Base-by-base conservation (phyloP, 2,888 invertebrate species). In the Xestobium rufovillosum region DNA sequence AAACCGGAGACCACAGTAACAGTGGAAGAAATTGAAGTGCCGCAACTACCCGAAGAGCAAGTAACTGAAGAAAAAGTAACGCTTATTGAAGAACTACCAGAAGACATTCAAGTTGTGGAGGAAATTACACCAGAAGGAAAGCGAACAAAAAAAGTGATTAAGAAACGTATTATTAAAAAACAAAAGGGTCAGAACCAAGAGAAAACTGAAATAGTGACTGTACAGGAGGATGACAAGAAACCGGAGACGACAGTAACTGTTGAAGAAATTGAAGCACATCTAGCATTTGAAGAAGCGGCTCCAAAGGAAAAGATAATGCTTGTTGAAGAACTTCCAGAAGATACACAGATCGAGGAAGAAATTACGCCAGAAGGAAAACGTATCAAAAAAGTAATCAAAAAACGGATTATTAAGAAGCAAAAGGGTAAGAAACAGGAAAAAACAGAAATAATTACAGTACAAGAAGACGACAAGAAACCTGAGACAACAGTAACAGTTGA, bases 131-230 rank as follows among this genome's bases (percentile, higher is more conserved):
- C n/a, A n/a, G n/a, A n/a, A n/a, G n/a, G n/a, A 36, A 44, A 51
- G 55, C 47, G 34, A 41, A 67, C 43, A 56, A 66, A 54, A 59
- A 67, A 37, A 56, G 58, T 64, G 16, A 44, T 66, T 2, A 68
- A 61, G 41, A 70, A 67, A 9, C 64, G 66, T 37, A 54, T 65
- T 2, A 69, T 72, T n/a, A 70, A 68, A 44, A 70, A 70, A 47
- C 56, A 62, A 2, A 51, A 61, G 28, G 63, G 58, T 42, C 43
- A 55, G 29, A 61, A 60, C 49, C 55, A 57, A 42, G 62, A 61
- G 50, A 51, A 49, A 12, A 52, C 65, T 6, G 57, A 62, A 49
- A 59, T 62, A 19, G 55, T 61, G 35, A 67, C 57, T 1, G 50
- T 59, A 1, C 48, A 30, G 41, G 61, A 52, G 26, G 51, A 46